Conservation (phyloP, 2,113 vertebrate genomes). For the Labeo catla region DNA sequence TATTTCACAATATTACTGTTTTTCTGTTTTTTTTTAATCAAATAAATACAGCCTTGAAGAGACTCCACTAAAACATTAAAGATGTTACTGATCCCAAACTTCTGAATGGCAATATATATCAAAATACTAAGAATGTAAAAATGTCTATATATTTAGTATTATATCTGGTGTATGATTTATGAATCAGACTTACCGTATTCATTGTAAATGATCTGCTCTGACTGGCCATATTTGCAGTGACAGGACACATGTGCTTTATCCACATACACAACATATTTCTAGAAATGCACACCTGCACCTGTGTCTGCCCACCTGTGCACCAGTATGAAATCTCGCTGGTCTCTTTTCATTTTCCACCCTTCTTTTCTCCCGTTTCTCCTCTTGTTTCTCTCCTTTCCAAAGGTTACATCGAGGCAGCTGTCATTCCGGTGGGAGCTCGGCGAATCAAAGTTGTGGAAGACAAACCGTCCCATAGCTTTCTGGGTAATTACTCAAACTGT, state of each 20-base stretch:
- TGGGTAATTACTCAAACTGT: constrained; percentile 81
- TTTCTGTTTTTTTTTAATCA: too few relatives aligned
- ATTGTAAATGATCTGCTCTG: constrained; percentile 40
- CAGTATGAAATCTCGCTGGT: neutral
- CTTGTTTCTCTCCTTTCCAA: constrained; percentile 42
- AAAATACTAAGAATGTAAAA: too few relatives aligned
- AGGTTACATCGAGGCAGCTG: constrained; percentile 94
- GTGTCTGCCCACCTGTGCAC: neutral
- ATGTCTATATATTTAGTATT: too few relatives aligned
- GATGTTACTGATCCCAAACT: too few relatives aligned
- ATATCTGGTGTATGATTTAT: neutral
- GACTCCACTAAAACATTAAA: too few relatives aligned
- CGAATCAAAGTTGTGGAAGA: constrained; percentile 95
- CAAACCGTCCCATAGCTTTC: constrained; percentile 95
- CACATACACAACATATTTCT: neutral
- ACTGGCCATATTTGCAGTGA: constrained; percentile 4
- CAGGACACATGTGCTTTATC: neutral
- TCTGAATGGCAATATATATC: too few relatives aligned
- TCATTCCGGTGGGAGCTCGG: constrained; percentile 92
- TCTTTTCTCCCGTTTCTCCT: constrained; percentile 14
- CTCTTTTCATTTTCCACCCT: constrained; percentile 12
- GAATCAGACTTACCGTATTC: neutral
- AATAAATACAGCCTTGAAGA: too few relatives aligned
- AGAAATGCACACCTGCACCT: neutral
- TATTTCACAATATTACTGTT: too few relatives aligned